These are phyloP conservation scores for Papilio demoleus DNA, from an alignment of 2,888 invertebrate species.

Conservation along the genomic window DNA sequence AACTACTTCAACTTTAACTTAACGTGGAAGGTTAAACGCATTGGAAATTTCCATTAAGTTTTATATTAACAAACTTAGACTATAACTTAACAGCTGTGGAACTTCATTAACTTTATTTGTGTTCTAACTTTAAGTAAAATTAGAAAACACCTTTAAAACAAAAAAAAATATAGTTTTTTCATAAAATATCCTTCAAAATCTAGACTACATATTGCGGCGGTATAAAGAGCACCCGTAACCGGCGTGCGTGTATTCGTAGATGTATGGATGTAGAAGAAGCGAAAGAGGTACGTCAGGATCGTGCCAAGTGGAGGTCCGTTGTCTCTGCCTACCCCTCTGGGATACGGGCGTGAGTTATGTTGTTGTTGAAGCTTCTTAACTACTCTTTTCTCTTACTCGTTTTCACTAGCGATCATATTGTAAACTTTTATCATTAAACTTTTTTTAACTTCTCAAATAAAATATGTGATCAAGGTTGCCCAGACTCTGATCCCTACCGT, in stretches of 20 bases:
- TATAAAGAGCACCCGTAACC: no score
- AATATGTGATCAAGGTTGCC: constrained; percentile 25
- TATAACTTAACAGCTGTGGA: constrained; percentile 18
- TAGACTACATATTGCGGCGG: no score
- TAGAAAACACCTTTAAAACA: background rate
- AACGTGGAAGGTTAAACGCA: constrained; percentile 29
- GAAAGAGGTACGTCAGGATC: no score
- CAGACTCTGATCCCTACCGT: background rate
- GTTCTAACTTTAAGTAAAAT: background rate
- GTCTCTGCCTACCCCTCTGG: no score
- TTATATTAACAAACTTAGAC: constrained; percentile 28
- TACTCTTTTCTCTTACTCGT: constrained; percentile 3
- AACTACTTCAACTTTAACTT: constrained; percentile 22
- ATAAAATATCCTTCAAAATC: no score
- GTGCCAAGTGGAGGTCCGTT: no score
- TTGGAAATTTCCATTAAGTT: constrained; percentile 30
- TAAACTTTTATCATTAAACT: constrained; percentile 28
- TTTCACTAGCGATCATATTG: constrained; percentile 27
- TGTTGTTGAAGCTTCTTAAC: background rate
- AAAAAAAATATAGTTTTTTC: background rate
- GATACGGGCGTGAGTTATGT: background rate
- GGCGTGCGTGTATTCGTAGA: no score
- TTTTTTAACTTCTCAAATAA: constrained; percentile 26
- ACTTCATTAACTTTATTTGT: constrained; percentile 20
- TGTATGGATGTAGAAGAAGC: no score